Percentiles rank a stretch among this genome's conserved stretches.
Evolutionary conservation across 1,140 invertebrate species (phyloP).

Genomic region (Drosophila pallidifrons): DNA sequence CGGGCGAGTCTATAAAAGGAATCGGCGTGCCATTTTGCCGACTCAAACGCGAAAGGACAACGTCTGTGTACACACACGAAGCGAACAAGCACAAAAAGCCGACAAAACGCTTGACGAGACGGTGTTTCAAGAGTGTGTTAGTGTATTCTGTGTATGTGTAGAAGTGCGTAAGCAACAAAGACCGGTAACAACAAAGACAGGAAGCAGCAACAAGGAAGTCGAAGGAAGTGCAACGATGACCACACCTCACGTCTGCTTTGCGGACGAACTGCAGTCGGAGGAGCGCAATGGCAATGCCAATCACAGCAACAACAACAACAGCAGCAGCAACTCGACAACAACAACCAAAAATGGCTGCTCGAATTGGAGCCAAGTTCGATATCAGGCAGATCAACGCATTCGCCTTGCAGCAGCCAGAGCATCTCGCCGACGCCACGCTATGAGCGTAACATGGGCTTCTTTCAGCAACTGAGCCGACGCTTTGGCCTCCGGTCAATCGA

Average conservation of each 20-base stretch:
- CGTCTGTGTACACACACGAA: conserved; percentile 53
- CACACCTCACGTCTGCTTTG: conserved; percentile 76
- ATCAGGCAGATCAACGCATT: conserved; percentile 26
- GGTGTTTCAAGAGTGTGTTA: not conserved
- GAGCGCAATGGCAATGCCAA: conserved; percentile 16
- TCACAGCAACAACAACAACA: conserved; percentile 35
- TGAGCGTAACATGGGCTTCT: conserved; percentile 86
- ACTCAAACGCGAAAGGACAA: conserved; percentile 81
- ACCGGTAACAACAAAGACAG: conserved; percentile 72
- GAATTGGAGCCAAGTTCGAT: conserved; percentile 37
- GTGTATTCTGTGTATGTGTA: not conserved
- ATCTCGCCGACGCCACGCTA: conserved; percentile 85
- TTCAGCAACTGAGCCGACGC: conserved; percentile 87
- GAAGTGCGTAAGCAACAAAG: conserved; percentile 36
- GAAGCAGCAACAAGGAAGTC: not conserved
- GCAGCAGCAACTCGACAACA: conserved; percentile 2
- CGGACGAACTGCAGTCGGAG: conserved; percentile 62
- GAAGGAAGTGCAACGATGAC: conserved; percentile 44
- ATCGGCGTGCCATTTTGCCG: conserved; percentile 67
- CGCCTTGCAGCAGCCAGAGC: conserved; percentile 63
- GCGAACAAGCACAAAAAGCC: conserved; percentile 31
- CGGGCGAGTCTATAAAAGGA: conserved; percentile 77
- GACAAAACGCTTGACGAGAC: conserved; percentile 19
- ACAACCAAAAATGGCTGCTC: conserved; percentile 47
- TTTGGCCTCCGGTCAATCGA: conserved; percentile 86